Base-by-base conservation (phyloP, 2,113 vertebrate genomes). In the Platysteira castanea region DNA sequence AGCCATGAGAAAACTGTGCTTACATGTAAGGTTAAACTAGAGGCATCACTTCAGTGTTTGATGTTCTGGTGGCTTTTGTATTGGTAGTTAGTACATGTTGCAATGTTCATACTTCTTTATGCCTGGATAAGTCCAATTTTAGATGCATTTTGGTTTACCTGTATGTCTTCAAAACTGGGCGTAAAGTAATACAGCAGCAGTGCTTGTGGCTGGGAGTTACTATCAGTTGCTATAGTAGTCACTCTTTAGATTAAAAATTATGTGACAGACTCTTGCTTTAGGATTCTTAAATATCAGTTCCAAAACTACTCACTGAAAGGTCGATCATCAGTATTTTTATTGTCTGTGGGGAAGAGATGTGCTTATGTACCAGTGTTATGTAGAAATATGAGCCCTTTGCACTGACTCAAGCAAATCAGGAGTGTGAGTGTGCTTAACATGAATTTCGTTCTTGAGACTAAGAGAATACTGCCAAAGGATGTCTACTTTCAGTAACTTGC, bases 401-500 rank as follows among this genome's bases (percentile, higher is more conserved):
- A 91, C 83, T 76, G 73, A 88, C 41, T 71, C 23, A 44, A 71
- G 67, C 37, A 86, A 92, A 84, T 94, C 42, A 61, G 60, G 77
- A 93, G 44, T 9, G 52, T 86, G 60, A 81, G 39, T 65, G 33
- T 93, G 11, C 54, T 90, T 71, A 81, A 65, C 8, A 3, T 23
- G 28, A 87, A 41, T 59, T 68, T 80, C 2, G 5, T 82, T n/a
- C 87, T 68, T 81, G 49, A 70, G 70, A 64, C 39, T 89, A 84
- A 76, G 49, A 84, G 94, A 98, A 92, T 93, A 68, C 82, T 94
- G 57, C 74, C 91, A 93, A 96, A 94, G 87, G 92, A 71, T 69
- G 64, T 54, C 23, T 90, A 68, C 47, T 90, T 90, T 31, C 31
- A 49, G 65, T 87, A 90, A 57, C 78, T 85, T 91, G 61, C 80